Evolutionary conservation across 2,113 vertebrate genomes (phyloP).

Genomic region (Jaculus jaculus): DNA sequence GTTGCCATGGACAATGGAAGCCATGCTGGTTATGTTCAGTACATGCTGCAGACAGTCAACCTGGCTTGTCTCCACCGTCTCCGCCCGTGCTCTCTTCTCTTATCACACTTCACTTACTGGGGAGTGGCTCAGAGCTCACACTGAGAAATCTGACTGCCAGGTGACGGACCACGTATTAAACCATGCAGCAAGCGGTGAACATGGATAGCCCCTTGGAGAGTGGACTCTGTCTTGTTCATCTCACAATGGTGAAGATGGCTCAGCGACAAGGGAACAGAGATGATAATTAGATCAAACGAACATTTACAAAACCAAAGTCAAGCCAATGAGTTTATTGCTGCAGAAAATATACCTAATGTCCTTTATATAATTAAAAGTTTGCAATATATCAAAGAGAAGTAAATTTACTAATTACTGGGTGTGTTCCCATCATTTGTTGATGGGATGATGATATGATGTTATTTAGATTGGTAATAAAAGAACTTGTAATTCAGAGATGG

Average conservation of each 20-base stretch:
- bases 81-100: not conserved
- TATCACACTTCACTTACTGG: not conserved
- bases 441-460: not conserved
- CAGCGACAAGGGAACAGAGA: not conserved
- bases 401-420: not conserved
- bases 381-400: not conserved
- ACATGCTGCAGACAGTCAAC: not conserved
- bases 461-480: not conserved
- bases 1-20: accelerated
- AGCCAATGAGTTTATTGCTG: not conserved
- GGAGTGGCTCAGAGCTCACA: not conserved
- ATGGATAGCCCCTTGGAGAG: not conserved
- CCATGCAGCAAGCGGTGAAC: not conserved
- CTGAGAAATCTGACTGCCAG: not conserved
- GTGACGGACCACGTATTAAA: too few relatives aligned
- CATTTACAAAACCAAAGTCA: not conserved
- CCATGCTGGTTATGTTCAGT: accelerated
- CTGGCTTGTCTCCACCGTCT: not conserved
- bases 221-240: not conserved
- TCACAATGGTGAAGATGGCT: not conserved
- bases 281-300: not conserved
- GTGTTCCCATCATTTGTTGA: not conserved
- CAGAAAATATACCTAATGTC: not conserved
- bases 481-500: not conserved
- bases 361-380: not conserved